These are phyloP conservation scores for Falco punctatus DNA, from an alignment of 2,113 vertebrate genomes.

Conservation along the genomic window DNA sequence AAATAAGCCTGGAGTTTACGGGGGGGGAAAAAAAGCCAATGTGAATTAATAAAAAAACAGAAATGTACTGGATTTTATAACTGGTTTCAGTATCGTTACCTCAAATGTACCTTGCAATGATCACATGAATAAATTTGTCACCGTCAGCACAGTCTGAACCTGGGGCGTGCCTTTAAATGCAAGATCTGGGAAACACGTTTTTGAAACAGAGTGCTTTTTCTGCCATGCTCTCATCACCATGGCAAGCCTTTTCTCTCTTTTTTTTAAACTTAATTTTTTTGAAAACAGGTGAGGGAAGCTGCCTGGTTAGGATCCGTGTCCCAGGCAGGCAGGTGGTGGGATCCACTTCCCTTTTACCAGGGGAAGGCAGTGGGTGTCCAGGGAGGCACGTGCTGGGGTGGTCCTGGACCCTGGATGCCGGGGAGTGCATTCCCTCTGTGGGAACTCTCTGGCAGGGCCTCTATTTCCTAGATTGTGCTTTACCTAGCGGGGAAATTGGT, in stretches of 20 bases:
- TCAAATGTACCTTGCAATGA: neutral
- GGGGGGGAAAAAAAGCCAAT: neutral
- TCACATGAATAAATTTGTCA: neutral
- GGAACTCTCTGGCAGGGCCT: neutral
- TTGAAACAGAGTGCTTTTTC: neutral
- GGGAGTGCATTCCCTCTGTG: accelerated
- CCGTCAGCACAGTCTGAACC: neutral
- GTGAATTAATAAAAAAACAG: neutral
- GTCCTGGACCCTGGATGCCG: neutral
- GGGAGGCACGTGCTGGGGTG: neutral
- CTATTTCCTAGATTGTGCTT: neutral
- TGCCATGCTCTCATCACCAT: neutral
- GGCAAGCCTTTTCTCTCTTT: neutral
- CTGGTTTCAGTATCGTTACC: neutral
- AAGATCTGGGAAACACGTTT: neutral
- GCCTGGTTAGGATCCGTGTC: neutral
- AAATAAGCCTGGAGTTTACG: neutral
- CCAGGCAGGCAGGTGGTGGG: neutral
- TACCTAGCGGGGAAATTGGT: neutral
- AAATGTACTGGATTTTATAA: neutral
- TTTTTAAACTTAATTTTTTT: neutral
- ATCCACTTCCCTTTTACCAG: neutral
- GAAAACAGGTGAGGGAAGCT: neutral
- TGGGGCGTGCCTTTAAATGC: neutral
- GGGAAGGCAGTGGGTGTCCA: neutral